Evolutionary conservation across 2,888 invertebrate species (phyloP), one percentile per base, ranked within the genome.

Genomic region (Scelioninae gen. 2): DNA sequence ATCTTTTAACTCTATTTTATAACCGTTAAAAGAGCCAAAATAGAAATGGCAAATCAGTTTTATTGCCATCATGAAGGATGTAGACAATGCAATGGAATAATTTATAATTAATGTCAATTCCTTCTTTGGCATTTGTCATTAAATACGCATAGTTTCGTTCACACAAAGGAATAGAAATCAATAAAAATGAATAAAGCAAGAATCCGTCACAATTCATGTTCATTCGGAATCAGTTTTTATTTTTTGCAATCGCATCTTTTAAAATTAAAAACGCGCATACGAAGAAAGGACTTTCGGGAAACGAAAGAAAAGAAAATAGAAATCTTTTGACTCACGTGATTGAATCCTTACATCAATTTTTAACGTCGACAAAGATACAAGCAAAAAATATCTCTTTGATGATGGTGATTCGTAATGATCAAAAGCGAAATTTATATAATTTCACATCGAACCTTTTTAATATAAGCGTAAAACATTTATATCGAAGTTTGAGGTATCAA

Each of bases 181-280:
- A 52, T 46, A 46, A 31, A 28, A 28, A 9, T 15, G 46, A 46
- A 33, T 37, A 52, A 52, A 52, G 22, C 37, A 35, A 22, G 35
- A 52, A 37, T 35, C 37, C 37, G 37, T 52, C 35, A 52, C 18
- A 35, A 52, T 52, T 52, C 19, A 35, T 22, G 35, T 33, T 35
- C 19, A 37, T 11, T 37, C 18, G 52, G 13, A 33, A 37, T 37
- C n/a, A 50, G 18, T 10, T 15, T 28, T 50, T 18, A 16, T 48
- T 35, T 31, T 31, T 7, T 9, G 31, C 31, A 2, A 9, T 31
- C 35, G 35, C 35, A 35, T 35, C 11, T 11, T 11, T 35, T 2
- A 11, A 11, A 35, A 35, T 35, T 35, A 35, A 35, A 35, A 35
- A 35, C 2, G 13, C 35, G 35, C 6, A 4, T 11, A 11, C 13